Conservation (phyloP, 1,140 invertebrate species). For the Pseudomyrmex pallidus region DNA sequence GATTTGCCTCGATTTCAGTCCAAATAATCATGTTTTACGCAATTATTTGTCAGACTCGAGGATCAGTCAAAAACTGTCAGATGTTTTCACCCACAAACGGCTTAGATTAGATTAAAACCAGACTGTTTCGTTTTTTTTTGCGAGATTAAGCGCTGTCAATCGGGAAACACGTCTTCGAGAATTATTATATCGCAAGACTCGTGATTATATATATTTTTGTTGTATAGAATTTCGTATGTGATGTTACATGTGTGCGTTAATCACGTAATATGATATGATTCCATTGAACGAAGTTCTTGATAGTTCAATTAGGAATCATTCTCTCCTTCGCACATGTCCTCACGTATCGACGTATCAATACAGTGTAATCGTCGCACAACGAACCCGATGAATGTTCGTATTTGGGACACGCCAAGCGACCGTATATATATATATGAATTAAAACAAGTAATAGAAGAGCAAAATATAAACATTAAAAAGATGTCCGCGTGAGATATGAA, state of each 20-base stretch:
- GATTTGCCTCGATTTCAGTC: constrained; percentile 23
- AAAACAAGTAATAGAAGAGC: too few species aligned
- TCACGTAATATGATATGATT: not conserved
- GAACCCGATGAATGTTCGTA: constrained; percentile 39
- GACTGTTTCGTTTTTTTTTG: constrained; percentile 5
- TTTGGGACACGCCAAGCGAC: not conserved
- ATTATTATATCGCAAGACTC: not conserved
- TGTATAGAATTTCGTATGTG: constrained; percentile 10
- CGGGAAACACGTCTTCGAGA: not conserved
- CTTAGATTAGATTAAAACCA: constrained; percentile 36
- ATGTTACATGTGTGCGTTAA: not conserved
- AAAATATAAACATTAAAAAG: not conserved
- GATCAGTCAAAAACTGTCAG: not conserved
- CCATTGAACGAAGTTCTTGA: not conserved
- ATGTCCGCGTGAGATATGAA: not conserved
- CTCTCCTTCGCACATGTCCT: not conserved
- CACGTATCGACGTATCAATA: constrained; percentile 42
- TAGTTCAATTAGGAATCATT: constrained; percentile 43
- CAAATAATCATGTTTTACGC: constrained; percentile 15
- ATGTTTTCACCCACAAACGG: constrained; percentile 22
- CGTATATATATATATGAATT: not conserved
- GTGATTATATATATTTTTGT: constrained; percentile 6
- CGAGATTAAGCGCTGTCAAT: not conserved
- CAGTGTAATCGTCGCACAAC: constrained; percentile 41
- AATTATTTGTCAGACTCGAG: constrained; percentile 14